Evolutionary conservation across 2,888 invertebrate genomes (phyloP), one percentile per base, ranked within the genome.

Genomic region (Pycnomerus fuliginosus): DNA sequence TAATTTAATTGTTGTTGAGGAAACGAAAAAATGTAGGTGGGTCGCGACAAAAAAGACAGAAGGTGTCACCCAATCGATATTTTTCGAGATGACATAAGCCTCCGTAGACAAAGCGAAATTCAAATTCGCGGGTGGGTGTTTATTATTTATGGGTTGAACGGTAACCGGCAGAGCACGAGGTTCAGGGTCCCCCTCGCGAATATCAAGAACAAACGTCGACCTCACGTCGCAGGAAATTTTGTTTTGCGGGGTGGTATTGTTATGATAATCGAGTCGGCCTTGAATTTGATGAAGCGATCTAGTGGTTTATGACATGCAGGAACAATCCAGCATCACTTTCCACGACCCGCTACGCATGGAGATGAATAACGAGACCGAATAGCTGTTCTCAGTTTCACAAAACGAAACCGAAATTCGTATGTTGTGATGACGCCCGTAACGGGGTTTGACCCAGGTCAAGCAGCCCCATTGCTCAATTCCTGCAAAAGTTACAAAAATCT

Each of bases 361-460:
- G 44, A 44, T 41, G 46, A 37, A 41, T 37, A 46, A 46, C 46
- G 41, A 46, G 46, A 46, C 36, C 46, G 41, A 41, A 41, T 46
- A 46, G 46, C 46, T 31, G 46, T 46, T 40, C 45, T 44, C 24
- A 16, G 39, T 38, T 46, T 31, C 46, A 46, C 28, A 41, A 41
- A 46, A 46, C 41, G 46, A 46, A 46, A 46, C 41, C 46, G 46
- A 46, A 46, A 46, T 46, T 36, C 25, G 25, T n/a, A n/a, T n/a
- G n/a, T 34, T 45, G 34, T 39, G 34, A 44, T 34, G 40, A 45
- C 40, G 45, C 27, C 30, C 16, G 16, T 30, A 22, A 27, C 45
- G 29, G n/a, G n/a, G 5, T 33, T 45, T 43, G 42, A 43, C 42
- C 42, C 42, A 45, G 45, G 45, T 45, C 45, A 45, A 34, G 44